Base-by-base conservation (phyloP, 2,797 vertebrate species). In the Mastacembelus armatus region DNA sequence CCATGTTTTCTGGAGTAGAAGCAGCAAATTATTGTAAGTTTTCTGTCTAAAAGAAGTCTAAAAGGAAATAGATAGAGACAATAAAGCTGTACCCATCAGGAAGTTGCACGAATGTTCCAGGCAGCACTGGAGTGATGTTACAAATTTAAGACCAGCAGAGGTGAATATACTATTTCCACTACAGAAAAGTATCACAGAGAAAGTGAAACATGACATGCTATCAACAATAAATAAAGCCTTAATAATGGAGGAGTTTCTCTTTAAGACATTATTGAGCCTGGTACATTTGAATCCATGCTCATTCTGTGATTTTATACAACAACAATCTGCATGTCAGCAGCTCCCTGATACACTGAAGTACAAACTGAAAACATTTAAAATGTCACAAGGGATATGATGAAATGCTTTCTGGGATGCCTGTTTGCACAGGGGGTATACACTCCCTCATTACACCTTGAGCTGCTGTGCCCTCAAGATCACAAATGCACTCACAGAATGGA, bases 41-140 rank as follows among this genome's bases (percentile, higher is more conserved):
- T 51, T 57, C 48, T 33, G 50, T 44, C 3, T 10, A 21, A 42
- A 21, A 11, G 36, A 78, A 77, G 44, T 67, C 30, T 38, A 22
- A 66, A 43, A 66, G 56, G 83, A 78, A 85, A 82, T 58, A 42
- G 57, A 80, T 83, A n/a, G 52, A 35, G 57, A 76, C 71, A 75
- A 79, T 82, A 81, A 83, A 86, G 66, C 61, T 77, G 44, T 32
- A 65, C 16, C 62, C 63, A 65, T 74, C 66, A 45, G 76, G 66
- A 82, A 71, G 70, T 45, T 44, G 30, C 56, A 63, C 19, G 4
- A 66, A 69, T 57, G 68, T 71, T 75, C 21, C 50, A 59, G 74
- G 72, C 61, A 51, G 59, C 42, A 56, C 21, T 59, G 62, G 49
- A 77, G 51, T 68, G 72, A 81, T 78, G 74, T 61, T 70, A 58